Evolutionary conservation across 2,888 invertebrate species (phyloP).

Genomic region (Ophion ellenae): DNA sequence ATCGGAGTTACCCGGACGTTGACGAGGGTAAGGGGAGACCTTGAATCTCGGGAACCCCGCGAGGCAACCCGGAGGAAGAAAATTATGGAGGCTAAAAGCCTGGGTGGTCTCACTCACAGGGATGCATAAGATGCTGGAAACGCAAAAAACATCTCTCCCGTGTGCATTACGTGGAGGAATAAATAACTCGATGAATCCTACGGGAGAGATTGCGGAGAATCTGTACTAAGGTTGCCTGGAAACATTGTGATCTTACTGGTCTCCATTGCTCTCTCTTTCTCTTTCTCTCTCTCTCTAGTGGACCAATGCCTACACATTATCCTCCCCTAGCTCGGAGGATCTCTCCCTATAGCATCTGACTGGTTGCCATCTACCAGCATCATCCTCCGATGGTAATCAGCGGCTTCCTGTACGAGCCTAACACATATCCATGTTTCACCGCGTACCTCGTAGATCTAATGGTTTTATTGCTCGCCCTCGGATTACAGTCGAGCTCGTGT

Average conservation of each 20-base stretch:
- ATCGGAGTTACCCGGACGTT: constrained; percentile 47
- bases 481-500: constrained; percentile 26
- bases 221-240: background rate
- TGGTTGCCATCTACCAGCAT: background rate
- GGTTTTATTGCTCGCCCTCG: constrained; percentile 43
- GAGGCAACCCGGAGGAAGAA: constrained; percentile 36
- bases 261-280: background rate
- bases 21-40: constrained; percentile 55
- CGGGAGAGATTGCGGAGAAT: constrained; percentile 18
- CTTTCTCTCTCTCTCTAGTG: background rate
- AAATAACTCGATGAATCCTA: constrained; percentile 36
- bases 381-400: constrained; percentile 31
- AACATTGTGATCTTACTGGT: constrained; percentile 3
- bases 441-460: constrained; percentile 24
- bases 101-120: constrained; percentile 63
- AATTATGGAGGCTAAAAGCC: constrained; percentile 37
- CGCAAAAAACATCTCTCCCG: constrained; percentile 20
- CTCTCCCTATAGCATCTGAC: background rate
- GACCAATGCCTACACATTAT: constrained; percentile 34
- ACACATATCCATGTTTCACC: constrained; percentile 20
- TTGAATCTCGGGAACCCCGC: constrained; percentile 24
- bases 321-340: background rate
- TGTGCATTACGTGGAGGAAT: background rate
- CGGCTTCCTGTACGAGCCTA: background rate
- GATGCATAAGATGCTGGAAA: constrained; percentile 13